Evolutionary conservation across 2,888 invertebrate species (phyloP).

Genomic region (Stenchaetothrips biformis): DNA sequence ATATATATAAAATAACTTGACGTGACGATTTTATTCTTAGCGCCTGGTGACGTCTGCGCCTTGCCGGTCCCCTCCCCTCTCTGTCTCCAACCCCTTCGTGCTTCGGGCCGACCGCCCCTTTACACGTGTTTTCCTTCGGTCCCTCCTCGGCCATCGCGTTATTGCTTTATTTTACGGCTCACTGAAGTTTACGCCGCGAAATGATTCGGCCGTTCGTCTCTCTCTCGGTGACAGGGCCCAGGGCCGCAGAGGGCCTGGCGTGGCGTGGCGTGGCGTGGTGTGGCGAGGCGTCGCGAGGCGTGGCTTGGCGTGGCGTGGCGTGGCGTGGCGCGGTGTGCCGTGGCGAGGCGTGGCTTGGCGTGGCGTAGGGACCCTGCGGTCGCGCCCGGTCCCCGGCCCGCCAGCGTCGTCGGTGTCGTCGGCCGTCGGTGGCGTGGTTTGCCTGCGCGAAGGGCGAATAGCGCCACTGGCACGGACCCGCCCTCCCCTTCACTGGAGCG

Average conservation of each 20-base stretch:
- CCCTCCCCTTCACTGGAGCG: too few species aligned
- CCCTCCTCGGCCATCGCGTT: background rate
- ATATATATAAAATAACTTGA: too few species aligned
- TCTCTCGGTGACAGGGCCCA: background rate
- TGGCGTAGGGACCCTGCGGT: background rate
- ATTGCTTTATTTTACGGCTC: slow-evolving; percentile 25
- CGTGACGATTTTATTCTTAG: too few species aligned
- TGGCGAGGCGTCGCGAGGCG: background rate
- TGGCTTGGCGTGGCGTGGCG: background rate
- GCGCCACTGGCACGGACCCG: too few species aligned
- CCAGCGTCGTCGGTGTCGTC: too few species aligned
- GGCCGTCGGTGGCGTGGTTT: too few species aligned
- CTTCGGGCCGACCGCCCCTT: too few species aligned
- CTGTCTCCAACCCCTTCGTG: too few species aligned
- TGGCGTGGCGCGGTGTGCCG: background rate
- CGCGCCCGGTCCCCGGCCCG: too few species aligned
- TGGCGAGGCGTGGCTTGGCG: background rate
- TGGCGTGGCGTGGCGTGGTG: background rate
- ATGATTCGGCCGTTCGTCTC: slow-evolving; percentile 8
- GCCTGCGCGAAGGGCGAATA: too few species aligned
- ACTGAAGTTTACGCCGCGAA: slow-evolving; percentile 13
- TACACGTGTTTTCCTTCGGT: too few species aligned
- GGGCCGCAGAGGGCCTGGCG: background rate
- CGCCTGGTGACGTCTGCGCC: background rate
- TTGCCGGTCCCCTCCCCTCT: background rate